phyloP scores from a whole-genome alignment of 2,888 invertebrate species.

The Dryadula phaetusa region DNA sequence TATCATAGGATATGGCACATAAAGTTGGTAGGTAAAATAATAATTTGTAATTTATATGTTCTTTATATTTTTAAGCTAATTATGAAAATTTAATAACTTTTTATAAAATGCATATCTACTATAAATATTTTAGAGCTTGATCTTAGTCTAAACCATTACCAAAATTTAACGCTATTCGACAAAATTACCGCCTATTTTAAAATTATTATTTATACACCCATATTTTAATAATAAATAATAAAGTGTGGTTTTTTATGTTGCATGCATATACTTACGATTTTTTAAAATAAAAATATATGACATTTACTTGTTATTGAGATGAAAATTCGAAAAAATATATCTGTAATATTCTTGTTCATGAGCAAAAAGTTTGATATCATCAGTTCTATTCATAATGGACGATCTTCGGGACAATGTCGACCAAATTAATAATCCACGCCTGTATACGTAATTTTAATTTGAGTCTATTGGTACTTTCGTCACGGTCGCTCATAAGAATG shows the following conservation, averaged over 20 bases:
- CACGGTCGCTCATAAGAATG: slow-evolving; percentile 57
- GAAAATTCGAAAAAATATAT: not conserved
- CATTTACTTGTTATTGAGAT: not conserved
- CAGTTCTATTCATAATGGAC: slow-evolving; percentile 33
- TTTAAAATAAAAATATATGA: not conserved
- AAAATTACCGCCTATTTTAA: no score
- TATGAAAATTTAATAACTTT: no score
- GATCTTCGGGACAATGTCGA: slow-evolving; percentile 65
- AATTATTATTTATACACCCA: no score
- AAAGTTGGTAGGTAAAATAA: not conserved
- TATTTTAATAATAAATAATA: no score
- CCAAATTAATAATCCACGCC: slow-evolving; percentile 80
- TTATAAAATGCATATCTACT: no score
- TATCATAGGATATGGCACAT: not conserved
- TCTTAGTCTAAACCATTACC: not conserved
- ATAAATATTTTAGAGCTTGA: no score
- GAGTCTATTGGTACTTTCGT: slow-evolving; percentile 60
- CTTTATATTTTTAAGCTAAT: no score
- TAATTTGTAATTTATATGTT: not conserved
- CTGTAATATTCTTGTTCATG: slow-evolving; percentile 23
- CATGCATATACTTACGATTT: not conserved
- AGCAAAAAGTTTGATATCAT: slow-evolving; percentile 33
- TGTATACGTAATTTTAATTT: slow-evolving; percentile 77
- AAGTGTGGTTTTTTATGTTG: not conserved
- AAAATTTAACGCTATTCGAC: no score